Evolutionary conservation across 2,113 vertebrate genomes (phyloP).

Genomic region (Mandrillus leucophaeus): DNA sequence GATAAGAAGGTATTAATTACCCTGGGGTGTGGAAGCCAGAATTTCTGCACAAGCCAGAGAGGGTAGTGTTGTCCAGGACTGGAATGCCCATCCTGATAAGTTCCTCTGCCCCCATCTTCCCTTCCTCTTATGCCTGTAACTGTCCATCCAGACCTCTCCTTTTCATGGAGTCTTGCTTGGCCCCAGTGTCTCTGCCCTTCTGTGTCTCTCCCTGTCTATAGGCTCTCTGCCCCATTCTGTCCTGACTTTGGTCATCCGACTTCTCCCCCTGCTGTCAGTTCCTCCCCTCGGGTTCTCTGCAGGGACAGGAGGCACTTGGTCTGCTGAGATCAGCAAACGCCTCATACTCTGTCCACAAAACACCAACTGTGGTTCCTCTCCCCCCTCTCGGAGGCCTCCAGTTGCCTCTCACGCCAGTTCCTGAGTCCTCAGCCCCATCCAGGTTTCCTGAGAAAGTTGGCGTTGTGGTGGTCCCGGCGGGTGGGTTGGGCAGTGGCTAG

Average conservation of each 20-base stretch:
- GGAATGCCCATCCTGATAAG: background rate
- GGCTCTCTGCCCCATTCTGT: background rate
- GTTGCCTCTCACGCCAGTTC: background rate
- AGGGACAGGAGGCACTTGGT: background rate
- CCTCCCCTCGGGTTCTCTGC: background rate
- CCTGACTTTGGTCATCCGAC: background rate
- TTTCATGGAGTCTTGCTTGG: background rate
- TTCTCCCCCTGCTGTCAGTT: background rate
- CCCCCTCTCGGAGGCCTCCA: background rate
- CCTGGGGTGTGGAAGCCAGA: too few species aligned
- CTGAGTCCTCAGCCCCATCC: background rate
- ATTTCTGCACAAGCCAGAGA: background rate
- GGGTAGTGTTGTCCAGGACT: background rate
- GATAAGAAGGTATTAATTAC: background rate
- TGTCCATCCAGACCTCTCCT: background rate
- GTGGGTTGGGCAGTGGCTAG: background rate
- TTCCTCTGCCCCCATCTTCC: background rate
- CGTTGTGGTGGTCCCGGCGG: background rate
- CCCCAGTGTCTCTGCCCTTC: background rate
- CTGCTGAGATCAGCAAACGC: conserved; percentile 56
- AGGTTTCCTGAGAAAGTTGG: conserved; percentile 61
- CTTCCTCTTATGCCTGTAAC: too few species aligned
- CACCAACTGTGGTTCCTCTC: background rate
- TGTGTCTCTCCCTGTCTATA: background rate
- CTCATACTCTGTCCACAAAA: background rate